Evolutionary conservation across 1,140 invertebrate genomes (phyloP).

Genomic region (Gryon sp.): DNA sequence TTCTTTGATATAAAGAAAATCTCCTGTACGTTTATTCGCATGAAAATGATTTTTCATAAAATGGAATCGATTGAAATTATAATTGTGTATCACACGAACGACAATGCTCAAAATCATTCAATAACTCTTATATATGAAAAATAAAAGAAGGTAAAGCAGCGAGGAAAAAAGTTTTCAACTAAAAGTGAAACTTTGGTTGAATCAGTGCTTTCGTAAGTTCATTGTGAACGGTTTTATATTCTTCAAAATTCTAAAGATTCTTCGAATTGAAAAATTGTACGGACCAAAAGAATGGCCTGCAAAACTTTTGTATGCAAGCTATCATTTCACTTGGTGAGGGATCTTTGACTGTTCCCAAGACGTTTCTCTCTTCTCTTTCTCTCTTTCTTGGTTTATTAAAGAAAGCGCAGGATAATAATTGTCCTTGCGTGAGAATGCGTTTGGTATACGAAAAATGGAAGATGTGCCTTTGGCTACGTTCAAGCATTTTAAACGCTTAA

Average conservation of each 20-base stretch:
- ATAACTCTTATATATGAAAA: constrained; percentile 16
- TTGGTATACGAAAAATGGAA: constrained; percentile 63
- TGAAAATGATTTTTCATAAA: too few species aligned
- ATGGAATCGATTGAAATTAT: background rate
- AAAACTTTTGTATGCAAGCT: constrained; percentile 52
- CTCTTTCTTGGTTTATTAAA: constrained; percentile 48
- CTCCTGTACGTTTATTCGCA: too few species aligned
- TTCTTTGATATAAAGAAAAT: too few species aligned
- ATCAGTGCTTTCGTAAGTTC: constrained; percentile 58
- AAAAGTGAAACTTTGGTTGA: constrained; percentile 53
- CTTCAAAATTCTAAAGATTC: constrained; percentile 56
- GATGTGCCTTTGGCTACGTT: constrained; percentile 64
- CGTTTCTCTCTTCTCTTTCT: too few species aligned
- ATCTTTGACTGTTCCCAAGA: constrained; percentile 41
- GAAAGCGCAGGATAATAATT: constrained; percentile 63
- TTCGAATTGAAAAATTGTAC: constrained; percentile 61
- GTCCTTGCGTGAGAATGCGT: constrained; percentile 72
- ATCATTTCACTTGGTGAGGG: constrained; percentile 45
- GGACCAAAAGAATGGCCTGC: constrained; percentile 40
- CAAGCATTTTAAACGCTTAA: constrained; percentile 61
- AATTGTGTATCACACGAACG: background rate
- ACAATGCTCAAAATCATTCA: constrained; percentile 19
- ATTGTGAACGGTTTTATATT: constrained; percentile 58
- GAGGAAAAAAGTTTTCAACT: constrained; percentile 33
- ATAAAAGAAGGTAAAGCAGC: constrained; percentile 2